These are phyloP conservation scores for Xylocopa sonorina DNA, from an alignment of 1,140 invertebrate species.

Conservation along the genomic window DNA sequence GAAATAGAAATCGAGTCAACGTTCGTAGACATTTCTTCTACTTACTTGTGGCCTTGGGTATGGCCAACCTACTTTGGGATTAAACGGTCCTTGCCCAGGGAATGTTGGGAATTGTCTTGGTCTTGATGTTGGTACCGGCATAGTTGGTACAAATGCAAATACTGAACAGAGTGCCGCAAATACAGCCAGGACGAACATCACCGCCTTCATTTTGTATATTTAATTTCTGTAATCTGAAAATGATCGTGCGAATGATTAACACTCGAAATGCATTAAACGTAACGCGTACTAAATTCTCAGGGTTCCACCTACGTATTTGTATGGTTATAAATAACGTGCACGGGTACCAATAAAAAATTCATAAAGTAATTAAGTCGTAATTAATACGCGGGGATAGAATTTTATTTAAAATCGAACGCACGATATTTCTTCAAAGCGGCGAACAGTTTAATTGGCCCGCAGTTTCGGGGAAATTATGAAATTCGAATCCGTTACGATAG, in stretches of 20 bases:
- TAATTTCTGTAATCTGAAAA: background rate
- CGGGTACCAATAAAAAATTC: background rate
- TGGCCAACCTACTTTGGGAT: constrained; percentile 30
- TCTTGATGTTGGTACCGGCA: background rate
- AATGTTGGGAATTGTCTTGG: background rate
- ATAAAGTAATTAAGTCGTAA: background rate
- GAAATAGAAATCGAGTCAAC: background rate
- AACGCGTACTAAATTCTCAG: background rate
- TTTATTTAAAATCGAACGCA: no score
- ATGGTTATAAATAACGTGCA: no score
- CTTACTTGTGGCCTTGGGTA: constrained; percentile 26
- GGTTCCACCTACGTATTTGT: no score
- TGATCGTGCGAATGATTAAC: background rate
- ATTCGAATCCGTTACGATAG: no score
- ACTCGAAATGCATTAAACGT: background rate
- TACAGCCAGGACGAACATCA: constrained; percentile 22
- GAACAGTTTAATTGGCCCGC: no score
- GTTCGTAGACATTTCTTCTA: background rate
- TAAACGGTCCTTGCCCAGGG: constrained; percentile 36
- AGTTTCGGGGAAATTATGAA: no score
- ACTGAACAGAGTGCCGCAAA: constrained; percentile 29
- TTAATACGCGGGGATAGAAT: no score
- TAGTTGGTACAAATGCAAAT: constrained; percentile 33
- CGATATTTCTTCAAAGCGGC: no score
- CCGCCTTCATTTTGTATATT: constrained; percentile 29